Conservation (phyloP, 2,113 vertebrate species). For the Pomatorhinus ruficollis region DNA sequence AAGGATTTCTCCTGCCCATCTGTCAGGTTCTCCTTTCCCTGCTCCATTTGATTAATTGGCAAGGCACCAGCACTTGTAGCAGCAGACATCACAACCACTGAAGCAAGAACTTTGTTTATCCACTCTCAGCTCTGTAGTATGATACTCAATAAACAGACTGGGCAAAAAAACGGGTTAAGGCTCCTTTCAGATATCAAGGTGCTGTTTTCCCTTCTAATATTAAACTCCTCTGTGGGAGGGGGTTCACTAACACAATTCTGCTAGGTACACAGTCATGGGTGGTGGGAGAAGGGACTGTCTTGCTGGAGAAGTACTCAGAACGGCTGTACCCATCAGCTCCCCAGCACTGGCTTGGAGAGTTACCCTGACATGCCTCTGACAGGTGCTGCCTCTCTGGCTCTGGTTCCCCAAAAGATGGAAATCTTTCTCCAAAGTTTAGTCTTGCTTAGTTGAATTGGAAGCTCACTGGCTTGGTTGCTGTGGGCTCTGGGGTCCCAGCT, state of each 20-base stretch:
- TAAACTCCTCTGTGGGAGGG: not conserved
- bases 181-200: not conserved
- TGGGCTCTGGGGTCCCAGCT: not conserved
- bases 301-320: not conserved
- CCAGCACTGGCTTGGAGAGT: not conserved
- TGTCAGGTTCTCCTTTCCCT: not conserved
- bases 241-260: not conserved
- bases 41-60: not conserved
- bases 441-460: not conserved
- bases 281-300: not conserved
- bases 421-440: not conserved
- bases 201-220: not conserved
- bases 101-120: not conserved
- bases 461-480: not conserved
- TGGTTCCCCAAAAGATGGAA: not conserved
- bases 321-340: not conserved
- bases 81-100: not conserved
- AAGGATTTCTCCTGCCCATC: not conserved
- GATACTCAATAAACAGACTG: not conserved
- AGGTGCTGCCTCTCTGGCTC: not conserved
- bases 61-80: accelerated
- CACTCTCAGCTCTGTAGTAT: not conserved
- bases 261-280: not conserved
- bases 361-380: not conserved
- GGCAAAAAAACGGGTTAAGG: not conserved